Conservation (phyloP, 2,797 vertebrate genomes). For the Peromyscus melanophrys region DNA sequence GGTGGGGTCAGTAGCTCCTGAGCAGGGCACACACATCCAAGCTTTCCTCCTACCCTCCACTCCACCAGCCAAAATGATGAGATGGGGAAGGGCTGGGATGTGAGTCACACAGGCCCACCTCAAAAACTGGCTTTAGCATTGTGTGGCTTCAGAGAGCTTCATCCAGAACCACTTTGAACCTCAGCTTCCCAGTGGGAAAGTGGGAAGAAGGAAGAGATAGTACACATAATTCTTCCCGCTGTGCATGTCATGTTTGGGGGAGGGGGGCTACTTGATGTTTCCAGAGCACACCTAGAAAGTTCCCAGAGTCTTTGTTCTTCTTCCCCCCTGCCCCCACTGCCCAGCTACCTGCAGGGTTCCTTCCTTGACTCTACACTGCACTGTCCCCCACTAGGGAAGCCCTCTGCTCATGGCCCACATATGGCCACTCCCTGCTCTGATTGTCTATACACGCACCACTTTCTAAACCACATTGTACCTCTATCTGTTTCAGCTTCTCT, state of each 20-base stretch:
- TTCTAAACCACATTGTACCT: neutral
- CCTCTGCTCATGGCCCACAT: neutral
- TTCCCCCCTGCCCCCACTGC: neutral
- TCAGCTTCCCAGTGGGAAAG: conserved; percentile 12
- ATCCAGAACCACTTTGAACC: neutral
- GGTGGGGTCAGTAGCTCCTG: neutral
- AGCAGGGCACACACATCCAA: neutral
- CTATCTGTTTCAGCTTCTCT: neutral
- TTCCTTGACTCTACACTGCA: neutral
- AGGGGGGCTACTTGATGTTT: neutral
- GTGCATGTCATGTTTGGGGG: too few species aligned
- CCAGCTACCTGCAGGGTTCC: neutral
- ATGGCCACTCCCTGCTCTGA: neutral
- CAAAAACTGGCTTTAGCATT: neutral
- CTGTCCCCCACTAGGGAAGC: neutral
- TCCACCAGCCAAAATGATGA: neutral
- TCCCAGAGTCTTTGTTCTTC: neutral
- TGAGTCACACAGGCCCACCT: neutral
- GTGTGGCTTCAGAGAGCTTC: neutral
- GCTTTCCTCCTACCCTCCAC: neutral
- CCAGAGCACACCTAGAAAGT: neutral
- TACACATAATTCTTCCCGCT: neutral
- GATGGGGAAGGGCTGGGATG: neutral
- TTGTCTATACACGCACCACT: neutral
- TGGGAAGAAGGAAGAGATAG: neutral